Percentiles rank a stretch among this genome's conserved stretches.
Evolutionary conservation across 1,140 invertebrate species (phyloP).

Genomic region (Ceratitis capitata): DNA sequence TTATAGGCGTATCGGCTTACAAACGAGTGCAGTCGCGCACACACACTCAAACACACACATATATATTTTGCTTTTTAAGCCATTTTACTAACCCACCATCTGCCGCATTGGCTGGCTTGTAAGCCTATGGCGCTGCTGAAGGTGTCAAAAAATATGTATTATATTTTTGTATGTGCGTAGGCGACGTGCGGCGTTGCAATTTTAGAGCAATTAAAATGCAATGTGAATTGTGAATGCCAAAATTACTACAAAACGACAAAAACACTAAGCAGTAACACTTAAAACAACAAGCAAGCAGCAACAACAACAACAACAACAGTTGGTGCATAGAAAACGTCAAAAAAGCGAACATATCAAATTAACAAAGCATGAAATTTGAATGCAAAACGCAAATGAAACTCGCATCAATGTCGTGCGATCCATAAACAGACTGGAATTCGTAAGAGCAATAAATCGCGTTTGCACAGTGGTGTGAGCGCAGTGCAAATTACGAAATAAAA

Average conservation of each 20-base stretch:
- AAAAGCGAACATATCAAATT: neutral
- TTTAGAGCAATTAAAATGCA: constrained; percentile 16
- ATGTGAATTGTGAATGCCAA: constrained; percentile 14
- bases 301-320: no score
- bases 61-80: neutral
- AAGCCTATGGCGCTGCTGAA: neutral
- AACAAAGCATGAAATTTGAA: constrained; percentile 17
- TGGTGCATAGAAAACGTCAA: no score
- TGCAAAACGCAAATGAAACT: neutral
- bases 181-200: neutral
- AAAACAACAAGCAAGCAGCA: no score
- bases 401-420: neutral
- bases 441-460: no score
- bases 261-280: no score
- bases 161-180: no score
- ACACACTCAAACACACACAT: neutral
- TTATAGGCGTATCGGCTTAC: neutral
- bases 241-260: neutral
- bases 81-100: neutral
- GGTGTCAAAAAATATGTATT: constrained; percentile 17
- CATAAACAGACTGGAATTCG: neutral
- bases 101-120: neutral
- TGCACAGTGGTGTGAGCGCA: no score
- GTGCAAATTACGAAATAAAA: no score
- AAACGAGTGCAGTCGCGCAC: neutral